Base-by-base conservation (phyloP, 2,888 invertebrate species). In the Caenorhabditis zanzibari region DNA sequence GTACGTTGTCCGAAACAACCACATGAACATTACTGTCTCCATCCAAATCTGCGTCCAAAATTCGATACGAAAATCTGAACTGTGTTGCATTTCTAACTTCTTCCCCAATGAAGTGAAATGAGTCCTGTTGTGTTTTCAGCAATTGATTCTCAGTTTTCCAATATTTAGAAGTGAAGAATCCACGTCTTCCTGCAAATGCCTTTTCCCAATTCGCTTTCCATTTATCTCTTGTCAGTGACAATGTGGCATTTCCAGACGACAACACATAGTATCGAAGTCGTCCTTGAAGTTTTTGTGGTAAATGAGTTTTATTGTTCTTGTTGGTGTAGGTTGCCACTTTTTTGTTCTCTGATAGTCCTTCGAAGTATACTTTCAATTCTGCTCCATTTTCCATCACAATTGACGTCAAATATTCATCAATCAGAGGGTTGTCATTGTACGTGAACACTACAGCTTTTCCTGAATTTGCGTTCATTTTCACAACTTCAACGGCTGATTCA, bases 271-370 rank as follows among this genome's bases (percentile, higher is more conserved):
- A 76, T 52, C 76, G 35, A 41, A 76, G 47, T 2, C 59, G 32
- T 69, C 76, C 76, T 41, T 76, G 76, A 35, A 76, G 59, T 61
- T 76, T 76, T 28, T 76, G 76, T 12, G 76, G 76, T 19, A 76
- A n/a, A 41, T 76, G 32, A 2, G 68, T 76, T 52, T 38, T 35
- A 22, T 69, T 76, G 28, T 76, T 76, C n/a, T 19, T 26, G n/a
- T 38, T 76, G 10, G 59, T 69, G 59, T 76, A 76, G 7, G 61
- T 69, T 12, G 58, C 68, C 12, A 76, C 52, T 41, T 28, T 76
- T 22, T 69, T 68, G 35, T 22, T 49, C 5, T 69, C 76, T 6
- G 59, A 59, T 19, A 76, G 32, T 24, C 76, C 76, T 52, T 76
- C 76, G 19, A 76, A 76, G 56, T 68, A 76, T 0, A 76, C 61